A percentile compares a stretch with the other conserved stretches of the same genome.
Evolutionary conservation across 2,797 vertebrate genomes (phyloP).

Genomic region (Enteromius radiatus): DNA sequence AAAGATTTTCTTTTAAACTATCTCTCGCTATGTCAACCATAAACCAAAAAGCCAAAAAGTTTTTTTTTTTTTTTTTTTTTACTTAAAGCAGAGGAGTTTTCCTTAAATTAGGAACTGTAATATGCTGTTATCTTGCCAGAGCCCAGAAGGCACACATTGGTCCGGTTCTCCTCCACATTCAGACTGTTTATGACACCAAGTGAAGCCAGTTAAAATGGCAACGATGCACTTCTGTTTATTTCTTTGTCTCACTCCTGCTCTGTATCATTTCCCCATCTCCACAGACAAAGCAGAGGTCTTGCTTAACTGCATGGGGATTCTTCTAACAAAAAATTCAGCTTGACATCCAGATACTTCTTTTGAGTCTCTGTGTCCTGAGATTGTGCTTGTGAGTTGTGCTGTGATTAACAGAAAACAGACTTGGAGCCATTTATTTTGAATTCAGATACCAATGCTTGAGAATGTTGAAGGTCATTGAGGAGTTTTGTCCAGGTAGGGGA

Average conservation of each 20-base stretch:
- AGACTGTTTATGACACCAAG: constrained; percentile 35
- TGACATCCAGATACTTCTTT: not conserved
- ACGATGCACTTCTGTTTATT: constrained; percentile 23
- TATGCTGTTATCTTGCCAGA: constrained; percentile 3
- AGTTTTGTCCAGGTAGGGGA: not conserved
- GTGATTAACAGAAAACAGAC: not conserved
- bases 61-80: constrained; percentile 19
- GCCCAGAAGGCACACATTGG: constrained; percentile 42
- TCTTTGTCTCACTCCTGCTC: constrained; percentile 32
- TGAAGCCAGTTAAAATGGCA: constrained; percentile 37
- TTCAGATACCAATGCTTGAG: not conserved
- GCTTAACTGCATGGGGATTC: not conserved
- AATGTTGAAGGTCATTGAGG: not conserved
- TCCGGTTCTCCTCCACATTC: constrained; percentile 37
- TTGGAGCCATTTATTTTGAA: not conserved
- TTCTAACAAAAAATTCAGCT: not conserved
- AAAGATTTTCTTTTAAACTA: constrained; percentile 22
- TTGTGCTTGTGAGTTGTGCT: no score
- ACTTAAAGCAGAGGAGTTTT: constrained; percentile 11
- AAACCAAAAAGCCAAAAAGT: no score
- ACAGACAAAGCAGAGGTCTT: constrained; percentile 37
- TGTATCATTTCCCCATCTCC: constrained; percentile 33
- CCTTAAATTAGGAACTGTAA: constrained; percentile 21
- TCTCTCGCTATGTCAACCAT: constrained; percentile 20
- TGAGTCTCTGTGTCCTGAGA: not conserved